phyloP scores from a whole-genome alignment of 2,888 invertebrate species.

The Portevinia maculata region DNA sequence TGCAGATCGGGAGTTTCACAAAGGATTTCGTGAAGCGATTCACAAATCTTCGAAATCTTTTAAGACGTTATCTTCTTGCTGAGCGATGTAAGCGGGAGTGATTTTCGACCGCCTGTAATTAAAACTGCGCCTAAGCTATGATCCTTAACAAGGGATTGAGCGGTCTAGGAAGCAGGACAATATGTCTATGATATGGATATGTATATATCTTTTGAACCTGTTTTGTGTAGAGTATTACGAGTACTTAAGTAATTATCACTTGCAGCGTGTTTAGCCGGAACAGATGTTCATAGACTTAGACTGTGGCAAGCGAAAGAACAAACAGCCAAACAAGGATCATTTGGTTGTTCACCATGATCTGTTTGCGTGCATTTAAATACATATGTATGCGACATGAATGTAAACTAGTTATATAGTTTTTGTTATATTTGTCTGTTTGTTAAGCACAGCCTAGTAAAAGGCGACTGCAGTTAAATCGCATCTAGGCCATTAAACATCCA shows the following conservation, averaged over 20 bases:
- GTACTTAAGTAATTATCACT: slow-evolving; percentile 55
- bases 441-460: too few relatives aligned
- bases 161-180: slow-evolving; percentile 27
- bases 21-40: slow-evolving; percentile 8
- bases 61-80: slow-evolving; percentile 21
- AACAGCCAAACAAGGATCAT: slow-evolving; percentile 17
- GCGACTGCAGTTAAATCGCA: too few relatives aligned
- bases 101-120: slow-evolving; percentile 55
- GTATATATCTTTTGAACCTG: background rate
- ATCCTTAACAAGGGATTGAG: slow-evolving; percentile 48
- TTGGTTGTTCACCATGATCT: slow-evolving; percentile 16
- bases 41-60: slow-evolving; percentile 23
- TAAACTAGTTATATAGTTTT: background rate
- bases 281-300: slow-evolving; percentile 45
- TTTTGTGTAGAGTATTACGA: slow-evolving; percentile 37
- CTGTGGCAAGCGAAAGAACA: background rate
- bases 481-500: too few relatives aligned
- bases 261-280: slow-evolving; percentile 21
- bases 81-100: slow-evolving; percentile 52
- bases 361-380: slow-evolving; percentile 24
- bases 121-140: slow-evolving; percentile 50
- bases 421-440: background rate
- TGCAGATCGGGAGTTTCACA: too few relatives aligned
- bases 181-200: slow-evolving; percentile 29
- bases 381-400: background rate